phyloP scores from a whole-genome alignment of 2,113 vertebrate species.

The Theristicus caerulescens region DNA sequence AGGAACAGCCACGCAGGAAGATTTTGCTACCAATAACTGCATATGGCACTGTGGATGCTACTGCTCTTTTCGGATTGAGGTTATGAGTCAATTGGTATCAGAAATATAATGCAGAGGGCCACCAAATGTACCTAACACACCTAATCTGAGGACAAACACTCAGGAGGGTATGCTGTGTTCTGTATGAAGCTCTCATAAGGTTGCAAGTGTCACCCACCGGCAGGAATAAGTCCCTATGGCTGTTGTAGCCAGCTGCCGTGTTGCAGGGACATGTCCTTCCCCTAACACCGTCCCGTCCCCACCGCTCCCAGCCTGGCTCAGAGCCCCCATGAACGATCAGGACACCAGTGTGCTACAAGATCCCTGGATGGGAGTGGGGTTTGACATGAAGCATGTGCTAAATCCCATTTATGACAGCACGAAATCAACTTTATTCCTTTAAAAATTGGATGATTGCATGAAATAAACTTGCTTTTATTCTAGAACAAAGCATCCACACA shows the following conservation, averaged over 20 bases:
- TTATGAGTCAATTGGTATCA: background rate
- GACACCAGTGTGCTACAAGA: background rate
- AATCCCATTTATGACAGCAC: background rate
- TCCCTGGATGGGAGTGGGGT: background rate
- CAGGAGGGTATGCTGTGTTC: background rate
- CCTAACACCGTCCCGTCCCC: background rate
- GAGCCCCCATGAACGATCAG: background rate
- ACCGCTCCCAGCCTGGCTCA: background rate
- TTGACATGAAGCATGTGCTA: background rate
- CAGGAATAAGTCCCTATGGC: background rate
- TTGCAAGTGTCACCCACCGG: background rate
- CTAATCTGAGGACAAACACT: background rate
- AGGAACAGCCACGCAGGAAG: background rate
- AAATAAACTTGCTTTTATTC: background rate
- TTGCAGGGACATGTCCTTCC: background rate
- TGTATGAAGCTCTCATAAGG: background rate
- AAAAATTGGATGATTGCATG: background rate
- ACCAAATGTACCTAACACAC: background rate
- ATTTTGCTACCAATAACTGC: background rate
- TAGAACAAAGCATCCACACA: background rate
- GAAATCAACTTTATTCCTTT: background rate
- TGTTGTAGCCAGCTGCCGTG: background rate
- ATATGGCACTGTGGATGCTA: background rate
- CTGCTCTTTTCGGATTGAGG: background rate
- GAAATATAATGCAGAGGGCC: background rate